phyloP scores from a whole-genome alignment of 1,140 invertebrate species.

The Platorchestia sp. region DNA sequence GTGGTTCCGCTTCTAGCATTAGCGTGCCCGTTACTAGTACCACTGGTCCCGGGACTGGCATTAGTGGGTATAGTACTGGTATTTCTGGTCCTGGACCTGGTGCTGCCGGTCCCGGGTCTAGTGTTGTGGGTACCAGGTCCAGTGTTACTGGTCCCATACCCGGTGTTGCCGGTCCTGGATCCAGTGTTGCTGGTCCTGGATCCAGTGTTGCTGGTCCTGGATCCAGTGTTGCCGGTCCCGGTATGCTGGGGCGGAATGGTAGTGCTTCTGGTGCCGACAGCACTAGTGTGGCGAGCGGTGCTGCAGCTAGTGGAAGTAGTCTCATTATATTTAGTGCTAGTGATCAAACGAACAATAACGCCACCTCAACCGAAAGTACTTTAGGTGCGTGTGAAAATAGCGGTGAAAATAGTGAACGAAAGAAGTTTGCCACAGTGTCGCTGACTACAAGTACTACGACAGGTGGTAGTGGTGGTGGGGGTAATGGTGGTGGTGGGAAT shows the following conservation, averaged over 20 bases:
- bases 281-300: background rate
- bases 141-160: too few species aligned
- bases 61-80: too few species aligned
- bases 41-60: too few species aligned
- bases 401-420: conserved; percentile 26
- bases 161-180: too few species aligned
- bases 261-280: background rate
- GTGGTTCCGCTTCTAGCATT: background rate
- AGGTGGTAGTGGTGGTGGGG: conserved; percentile 17
- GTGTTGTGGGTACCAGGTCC: too few species aligned
- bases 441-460: conserved; percentile 40
- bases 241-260: too few species aligned
- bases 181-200: too few species aligned
- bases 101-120: too few species aligned
- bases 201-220: background rate
- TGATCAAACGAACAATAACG: conserved; percentile 28
- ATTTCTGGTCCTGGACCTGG: too few species aligned
- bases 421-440: background rate
- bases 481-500: conserved; percentile 16
- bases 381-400: background rate
- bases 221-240: background rate
- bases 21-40: too few species aligned
- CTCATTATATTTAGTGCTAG: background rate
- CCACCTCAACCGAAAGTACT: background rate
- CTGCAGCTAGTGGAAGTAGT: background rate